Conservation (phyloP, 2,113 vertebrate genomes). For the Cryptoleucopteryx plumbea region DNA sequence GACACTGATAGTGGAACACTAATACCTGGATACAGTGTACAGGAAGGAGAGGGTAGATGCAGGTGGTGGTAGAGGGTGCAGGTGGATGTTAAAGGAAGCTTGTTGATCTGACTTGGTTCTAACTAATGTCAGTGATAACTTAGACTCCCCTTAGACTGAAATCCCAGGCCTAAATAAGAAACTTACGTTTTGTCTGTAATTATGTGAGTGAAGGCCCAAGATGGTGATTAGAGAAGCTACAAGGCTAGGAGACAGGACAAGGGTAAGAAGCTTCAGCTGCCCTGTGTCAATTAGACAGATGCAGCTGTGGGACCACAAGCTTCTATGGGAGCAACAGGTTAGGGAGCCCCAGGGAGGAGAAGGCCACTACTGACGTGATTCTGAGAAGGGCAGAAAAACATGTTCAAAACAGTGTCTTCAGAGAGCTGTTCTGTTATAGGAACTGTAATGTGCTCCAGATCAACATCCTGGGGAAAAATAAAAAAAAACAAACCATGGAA, state of each 20-base stretch:
- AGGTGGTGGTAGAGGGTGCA: neutral
- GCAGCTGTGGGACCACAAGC: neutral
- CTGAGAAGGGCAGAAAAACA: neutral
- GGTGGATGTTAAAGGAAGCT: neutral
- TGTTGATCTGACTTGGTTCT: neutral
- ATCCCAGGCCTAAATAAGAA: neutral
- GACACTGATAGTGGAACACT: neutral
- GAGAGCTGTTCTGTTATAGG: neutral
- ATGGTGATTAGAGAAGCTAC: neutral
- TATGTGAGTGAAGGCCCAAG: neutral
- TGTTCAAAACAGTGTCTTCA: neutral
- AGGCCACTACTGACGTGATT: accelerated
- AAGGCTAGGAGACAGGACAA: neutral
- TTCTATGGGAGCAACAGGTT: neutral
- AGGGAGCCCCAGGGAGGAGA: neutral
- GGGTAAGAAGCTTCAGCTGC: neutral
- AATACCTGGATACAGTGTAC: neutral
- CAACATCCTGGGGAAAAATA: neutral
- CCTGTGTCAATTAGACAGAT: neutral
- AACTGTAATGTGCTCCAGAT: neutral
- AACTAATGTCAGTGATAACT: neutral
- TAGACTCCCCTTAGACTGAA: neutral
- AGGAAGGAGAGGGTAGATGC: neutral
- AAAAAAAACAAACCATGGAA: neutral
- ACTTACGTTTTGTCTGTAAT: neutral